These are phyloP conservation scores for Ptychodera flava DNA, from an alignment of 35 echinoderm and acorn worm species.

Conservation along the genomic window DNA sequence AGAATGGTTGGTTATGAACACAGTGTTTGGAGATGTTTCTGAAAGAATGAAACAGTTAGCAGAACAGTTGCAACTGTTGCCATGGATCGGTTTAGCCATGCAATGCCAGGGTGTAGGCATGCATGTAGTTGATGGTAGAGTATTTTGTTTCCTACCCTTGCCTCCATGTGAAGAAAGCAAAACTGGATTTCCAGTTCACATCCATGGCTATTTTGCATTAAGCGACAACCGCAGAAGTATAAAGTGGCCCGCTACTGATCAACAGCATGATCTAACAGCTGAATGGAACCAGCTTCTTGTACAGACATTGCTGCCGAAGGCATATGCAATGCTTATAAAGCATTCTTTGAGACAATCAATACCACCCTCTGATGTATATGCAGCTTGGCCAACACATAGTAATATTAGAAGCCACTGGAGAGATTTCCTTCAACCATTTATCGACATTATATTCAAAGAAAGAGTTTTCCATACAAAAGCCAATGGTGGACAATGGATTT, in stretches of 20 bases:
- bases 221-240: slow-evolving; percentile 61
- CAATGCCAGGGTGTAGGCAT: background rate
- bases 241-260: slow-evolving; percentile 81
- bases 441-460: slow-evolving; percentile 28
- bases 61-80: slow-evolving; percentile 29
- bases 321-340: slow-evolving; percentile 33
- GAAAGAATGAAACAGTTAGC: slow-evolving; percentile 25
- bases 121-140: slow-evolving; percentile 17
- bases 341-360: background rate
- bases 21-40: background rate
- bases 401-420: slow-evolving; percentile 37
- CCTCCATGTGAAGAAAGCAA: slow-evolving; percentile 46
- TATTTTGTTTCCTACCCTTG: slow-evolving; percentile 93
- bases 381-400: slow-evolving; percentile 39
- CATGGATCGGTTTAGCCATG: slow-evolving; percentile 77
- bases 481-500: slow-evolving; percentile 7
- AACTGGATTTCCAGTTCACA: slow-evolving; percentile 83
- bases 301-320: slow-evolving; percentile 54
- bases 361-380: slow-evolving; percentile 41
- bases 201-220: slow-evolving; percentile 90
- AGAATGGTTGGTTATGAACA: background rate
- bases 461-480: slow-evolving; percentile 46
- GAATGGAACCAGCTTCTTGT: slow-evolving; percentile 73
- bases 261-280: slow-evolving; percentile 42
- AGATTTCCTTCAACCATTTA: slow-evolving; percentile 33